Evolutionary conservation across 2,888 invertebrate species (phyloP), one percentile per base, ranked within the genome.

Genomic region (Microctonus brassicae): DNA sequence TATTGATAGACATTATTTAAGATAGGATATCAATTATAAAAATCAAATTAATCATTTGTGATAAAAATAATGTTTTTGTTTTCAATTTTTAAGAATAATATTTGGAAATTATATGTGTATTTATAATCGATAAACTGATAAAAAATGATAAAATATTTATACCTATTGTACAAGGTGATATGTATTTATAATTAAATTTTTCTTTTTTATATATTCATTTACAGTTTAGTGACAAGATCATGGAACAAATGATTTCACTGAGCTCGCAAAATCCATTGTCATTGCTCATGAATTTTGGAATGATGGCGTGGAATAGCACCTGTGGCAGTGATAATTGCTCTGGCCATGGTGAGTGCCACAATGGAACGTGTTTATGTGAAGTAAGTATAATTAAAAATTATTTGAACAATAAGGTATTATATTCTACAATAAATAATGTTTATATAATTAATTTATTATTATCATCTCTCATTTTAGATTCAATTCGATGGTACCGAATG

Each of bases 351-450:
- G 97, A 97, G 89, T 97, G 97, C 88, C 92, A 94, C 86, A 95
- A 97, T 87, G 96, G 96, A 77, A 96, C 95, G 68, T 97, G 97
- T 86, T 90, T 96, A 79, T 97, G 97, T 88, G 96, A 96, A 90
- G 97, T 97, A 80, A 91, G 93, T 69, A 4, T 34, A 3, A 60
- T 39, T 29, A 13, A 33, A 58, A 58, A 17, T n/a, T 20, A 5
- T 10, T 36, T 20, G 11, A 0, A 17, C 7, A 20, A 39, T 13
- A 53, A 58, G n/a, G n/a, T n/a, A 29, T 60, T 64, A 7, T n/a
- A 9, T 58, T 33, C 7, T 10, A 17, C 4, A 17, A 58, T 58
- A 34, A 9, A 10, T 58, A 57, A 36, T 20, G 13, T 63, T 42
- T 6, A 55, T 63, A n/a, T 29, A 47, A 20, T 39, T 5, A 60